Evolutionary conservation across 2,113 vertebrate genomes (phyloP).

Genomic region (Oostethus manadensis): DNA sequence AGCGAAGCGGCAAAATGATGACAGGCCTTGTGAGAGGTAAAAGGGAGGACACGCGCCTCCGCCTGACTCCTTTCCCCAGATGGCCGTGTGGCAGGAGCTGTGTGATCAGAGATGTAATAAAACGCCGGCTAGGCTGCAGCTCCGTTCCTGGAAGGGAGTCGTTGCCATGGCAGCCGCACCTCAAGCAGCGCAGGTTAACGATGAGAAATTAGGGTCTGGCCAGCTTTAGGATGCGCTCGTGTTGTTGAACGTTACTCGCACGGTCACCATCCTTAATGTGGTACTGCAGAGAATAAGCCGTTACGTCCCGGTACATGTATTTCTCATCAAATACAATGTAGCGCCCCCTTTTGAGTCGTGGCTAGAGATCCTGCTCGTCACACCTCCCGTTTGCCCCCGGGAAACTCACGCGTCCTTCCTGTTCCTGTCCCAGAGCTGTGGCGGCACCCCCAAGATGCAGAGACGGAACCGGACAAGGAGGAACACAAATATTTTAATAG

Average conservation of each 20-base stretch:
- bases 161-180: conserved; percentile 59
- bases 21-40: conserved; percentile 42
- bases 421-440: too few relatives aligned
- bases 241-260: neutral
- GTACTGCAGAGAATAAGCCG: neutral
- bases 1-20: conserved; percentile 31
- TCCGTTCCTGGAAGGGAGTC: conserved; percentile 53
- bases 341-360: too few relatives aligned
- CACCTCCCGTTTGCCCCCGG: too few relatives aligned
- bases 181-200: conserved; percentile 61
- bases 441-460: too few relatives aligned
- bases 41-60: conserved; percentile 33
- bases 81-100: conserved; percentile 52
- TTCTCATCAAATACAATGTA: too few relatives aligned
- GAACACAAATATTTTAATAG: too few relatives aligned
- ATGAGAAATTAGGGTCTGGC: conserved; percentile 57
- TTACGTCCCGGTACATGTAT: neutral
- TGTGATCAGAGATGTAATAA: conserved; percentile 71
- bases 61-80: conserved; percentile 51
- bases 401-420: too few relatives aligned
- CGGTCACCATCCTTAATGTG: neutral
- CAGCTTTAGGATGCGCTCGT: neutral
- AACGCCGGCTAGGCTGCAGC: conserved; percentile 56
- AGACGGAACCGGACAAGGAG: too few relatives aligned
- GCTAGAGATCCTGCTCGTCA: too few relatives aligned